These are phyloP conservation scores for Spilarctia lutea DNA, from an alignment of 2,888 invertebrate genomes.

Conservation along the genomic window DNA sequence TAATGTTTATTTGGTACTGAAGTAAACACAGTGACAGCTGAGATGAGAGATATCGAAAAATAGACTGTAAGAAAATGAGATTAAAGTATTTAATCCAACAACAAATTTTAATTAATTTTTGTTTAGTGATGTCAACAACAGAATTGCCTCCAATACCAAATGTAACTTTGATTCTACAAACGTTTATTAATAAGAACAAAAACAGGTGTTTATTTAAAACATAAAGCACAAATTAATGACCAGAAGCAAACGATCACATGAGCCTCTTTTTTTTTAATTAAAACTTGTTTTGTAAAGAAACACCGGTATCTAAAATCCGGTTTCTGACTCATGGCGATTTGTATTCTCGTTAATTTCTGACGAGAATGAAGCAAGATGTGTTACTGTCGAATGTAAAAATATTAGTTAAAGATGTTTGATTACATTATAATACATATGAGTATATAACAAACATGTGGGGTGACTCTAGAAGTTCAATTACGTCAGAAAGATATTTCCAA, in stretches of 20 bases:
- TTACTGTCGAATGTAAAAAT: neutral
- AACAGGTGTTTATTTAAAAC: neutral
- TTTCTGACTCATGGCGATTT: neutral
- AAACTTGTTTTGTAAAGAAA: neutral
- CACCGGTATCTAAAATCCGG: neutral
- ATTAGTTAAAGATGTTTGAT: neutral
- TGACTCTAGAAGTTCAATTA: neutral
- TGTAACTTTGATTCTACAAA: neutral
- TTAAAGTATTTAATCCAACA: no score
- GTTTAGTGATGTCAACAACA: no score
- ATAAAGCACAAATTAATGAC: neutral
- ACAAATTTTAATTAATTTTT: no score
- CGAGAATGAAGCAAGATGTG: slow-evolving; percentile 12
- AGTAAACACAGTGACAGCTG: no score
- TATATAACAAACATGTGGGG: neutral
- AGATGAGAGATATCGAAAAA: no score
- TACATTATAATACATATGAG: neutral
- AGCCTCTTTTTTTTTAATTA: neutral
- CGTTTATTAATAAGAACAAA: neutral
- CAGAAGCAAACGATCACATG: neutral
- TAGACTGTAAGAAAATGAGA: no score
- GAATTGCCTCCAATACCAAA: no score
- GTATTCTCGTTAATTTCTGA: neutral
- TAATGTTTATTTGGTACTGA: no score
- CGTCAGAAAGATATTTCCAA: neutral